These are phyloP conservation scores for Campopleginae sp. DNA, from an alignment of 2,888 invertebrate genomes.

Conservation along the genomic window DNA sequence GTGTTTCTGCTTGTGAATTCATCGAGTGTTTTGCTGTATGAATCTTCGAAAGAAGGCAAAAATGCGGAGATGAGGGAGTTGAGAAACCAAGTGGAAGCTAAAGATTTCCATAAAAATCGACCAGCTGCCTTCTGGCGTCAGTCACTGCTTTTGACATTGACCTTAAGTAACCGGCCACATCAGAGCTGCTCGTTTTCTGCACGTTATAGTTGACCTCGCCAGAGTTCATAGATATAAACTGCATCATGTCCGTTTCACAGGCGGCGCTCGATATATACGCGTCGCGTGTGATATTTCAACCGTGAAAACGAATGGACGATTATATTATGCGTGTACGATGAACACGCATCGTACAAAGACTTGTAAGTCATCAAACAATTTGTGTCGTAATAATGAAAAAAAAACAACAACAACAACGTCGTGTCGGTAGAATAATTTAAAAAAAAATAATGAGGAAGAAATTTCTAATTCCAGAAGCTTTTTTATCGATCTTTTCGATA, in stretches of 20 bases:
- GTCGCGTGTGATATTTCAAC: slow-evolving; percentile 53
- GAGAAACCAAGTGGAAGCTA: not conserved
- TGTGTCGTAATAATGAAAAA: no score
- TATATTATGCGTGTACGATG: not conserved
- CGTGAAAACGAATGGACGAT: slow-evolving; percentile 43
- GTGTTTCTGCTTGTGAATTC: slow-evolving; percentile 49
- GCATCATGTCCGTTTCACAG: slow-evolving; percentile 31
- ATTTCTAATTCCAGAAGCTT: no score
- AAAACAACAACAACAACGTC: no score
- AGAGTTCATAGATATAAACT: slow-evolving; percentile 54
- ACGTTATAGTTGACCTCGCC: slow-evolving; percentile 43
- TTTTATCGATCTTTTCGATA: no score
- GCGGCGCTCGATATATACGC: slow-evolving; percentile 18
- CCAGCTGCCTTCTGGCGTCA: slow-evolving; percentile 56
- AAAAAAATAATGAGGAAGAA: no score
- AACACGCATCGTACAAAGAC: no score
- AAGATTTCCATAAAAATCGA: slow-evolving; percentile 9
- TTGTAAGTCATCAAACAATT: no score
- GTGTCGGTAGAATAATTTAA: no score
- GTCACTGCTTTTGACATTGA: slow-evolving; percentile 70
- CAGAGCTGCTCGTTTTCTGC: slow-evolving; percentile 56
- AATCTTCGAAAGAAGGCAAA: not conserved
- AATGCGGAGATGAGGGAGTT: not conserved
- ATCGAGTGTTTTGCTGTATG: slow-evolving; percentile 29
- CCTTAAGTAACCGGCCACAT: slow-evolving; percentile 68